phyloP scores from a whole-genome alignment of 2,888 invertebrate species.

The Sphinx pinastri region DNA sequence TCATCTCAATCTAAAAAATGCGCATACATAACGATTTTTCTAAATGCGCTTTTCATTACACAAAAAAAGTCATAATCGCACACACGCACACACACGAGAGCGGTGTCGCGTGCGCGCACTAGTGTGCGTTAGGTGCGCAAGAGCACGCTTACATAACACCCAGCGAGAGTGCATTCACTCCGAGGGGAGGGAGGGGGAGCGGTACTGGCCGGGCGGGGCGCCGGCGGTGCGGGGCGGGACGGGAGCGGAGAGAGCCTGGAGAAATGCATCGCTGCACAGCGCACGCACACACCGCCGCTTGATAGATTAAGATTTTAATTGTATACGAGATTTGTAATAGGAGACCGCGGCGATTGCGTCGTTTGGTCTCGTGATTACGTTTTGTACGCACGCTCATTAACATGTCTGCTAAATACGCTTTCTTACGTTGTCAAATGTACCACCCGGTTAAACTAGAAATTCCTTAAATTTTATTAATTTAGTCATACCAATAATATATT shows the following conservation, averaged over 20 bases:
- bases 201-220: conserved; percentile 27
- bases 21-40: conserved; percentile 39
- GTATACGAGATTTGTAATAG: conserved; percentile 44
- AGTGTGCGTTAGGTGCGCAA: conserved; percentile 50
- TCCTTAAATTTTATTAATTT: neutral
- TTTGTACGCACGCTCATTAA: conserved; percentile 18
- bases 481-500: neutral
- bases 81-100: conserved; percentile 43
- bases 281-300: conserved; percentile 49
- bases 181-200: conserved; percentile 38
- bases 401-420: conserved; percentile 15
- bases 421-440: neutral
- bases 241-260: conserved; percentile 41
- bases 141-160: conserved; percentile 66
- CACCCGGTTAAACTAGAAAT: neutral
- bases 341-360: conserved; percentile 28
- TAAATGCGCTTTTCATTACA: conserved; percentile 51
- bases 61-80: conserved; percentile 44
- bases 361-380: conserved; percentile 21
- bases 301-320: conserved; percentile 48
- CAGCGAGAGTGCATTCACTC: conserved; percentile 80
- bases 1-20: conserved; percentile 34
- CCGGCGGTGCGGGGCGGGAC: conserved; percentile 32
- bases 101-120: conserved; percentile 32
- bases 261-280: conserved; percentile 69